Conservation (phyloP, 2,113 vertebrate species). For the Amphilophus citrinellus region DNA sequence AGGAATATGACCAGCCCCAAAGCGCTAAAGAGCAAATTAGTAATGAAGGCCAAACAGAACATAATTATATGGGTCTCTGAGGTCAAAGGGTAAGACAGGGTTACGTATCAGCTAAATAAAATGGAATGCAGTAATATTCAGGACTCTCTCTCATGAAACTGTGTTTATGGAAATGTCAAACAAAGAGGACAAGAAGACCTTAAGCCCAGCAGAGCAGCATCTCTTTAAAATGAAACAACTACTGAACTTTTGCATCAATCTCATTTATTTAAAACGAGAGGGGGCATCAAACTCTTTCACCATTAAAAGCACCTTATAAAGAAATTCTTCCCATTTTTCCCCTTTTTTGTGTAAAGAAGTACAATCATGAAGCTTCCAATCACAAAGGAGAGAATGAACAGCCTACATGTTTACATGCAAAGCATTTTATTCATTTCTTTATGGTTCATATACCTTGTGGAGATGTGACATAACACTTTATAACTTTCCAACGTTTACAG, state of each 20-base stretch:
- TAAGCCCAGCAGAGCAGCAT: neutral
- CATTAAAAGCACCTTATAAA: no score
- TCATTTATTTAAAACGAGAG: neutral
- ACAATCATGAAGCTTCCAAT: no score
- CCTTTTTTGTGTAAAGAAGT: no score
- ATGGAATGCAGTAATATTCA: neutral
- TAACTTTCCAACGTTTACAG: no score
- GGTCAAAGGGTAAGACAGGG: neutral
- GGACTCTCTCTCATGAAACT: neutral
- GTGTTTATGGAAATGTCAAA: neutral
- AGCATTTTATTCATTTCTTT: no score
- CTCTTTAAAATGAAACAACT: neutral
- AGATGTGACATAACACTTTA: no score
- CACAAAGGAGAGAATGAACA: no score
- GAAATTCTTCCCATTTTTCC: no score
- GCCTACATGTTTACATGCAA: no score
- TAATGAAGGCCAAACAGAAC: neutral
- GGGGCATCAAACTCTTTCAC: no score
- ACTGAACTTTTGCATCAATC: neutral
- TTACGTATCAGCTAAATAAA: neutral
- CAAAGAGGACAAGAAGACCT: neutral
- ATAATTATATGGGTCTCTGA: neutral
- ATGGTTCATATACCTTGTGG: no score
- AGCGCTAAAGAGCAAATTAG: neutral
- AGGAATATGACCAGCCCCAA: no score